Evolutionary conservation across 2,888 invertebrate species (phyloP).

Genomic region (Cantharis flavilabris): DNA sequence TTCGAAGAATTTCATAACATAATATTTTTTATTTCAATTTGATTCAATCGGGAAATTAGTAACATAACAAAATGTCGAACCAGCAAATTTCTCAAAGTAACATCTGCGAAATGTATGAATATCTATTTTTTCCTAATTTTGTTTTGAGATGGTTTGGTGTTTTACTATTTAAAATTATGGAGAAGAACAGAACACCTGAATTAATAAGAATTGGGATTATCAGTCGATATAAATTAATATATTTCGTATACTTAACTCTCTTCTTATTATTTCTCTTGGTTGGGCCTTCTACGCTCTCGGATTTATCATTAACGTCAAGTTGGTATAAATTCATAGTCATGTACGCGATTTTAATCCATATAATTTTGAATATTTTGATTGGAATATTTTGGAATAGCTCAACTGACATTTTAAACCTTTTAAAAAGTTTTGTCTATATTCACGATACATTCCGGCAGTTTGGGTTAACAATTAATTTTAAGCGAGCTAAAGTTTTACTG

Average conservation of each 20-base stretch:
- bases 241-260: background rate
- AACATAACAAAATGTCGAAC: background rate
- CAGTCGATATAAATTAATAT: background rate
- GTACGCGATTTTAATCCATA: background rate
- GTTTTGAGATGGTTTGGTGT: background rate
- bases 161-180: background rate
- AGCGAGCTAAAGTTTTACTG: background rate
- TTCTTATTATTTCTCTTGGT: background rate
- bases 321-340: background rate
- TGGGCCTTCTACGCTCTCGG: accelerated
- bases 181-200: background rate
- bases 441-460: background rate
- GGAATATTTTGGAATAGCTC: background rate
- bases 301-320: background rate
- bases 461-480: background rate
- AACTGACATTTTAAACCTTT: background rate
- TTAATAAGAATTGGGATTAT: background rate
- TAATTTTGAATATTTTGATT: background rate
- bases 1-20: no score
- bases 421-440: background rate
- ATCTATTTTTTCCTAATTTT: background rate
- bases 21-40: no score
- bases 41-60: background rate
- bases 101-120: background rate
- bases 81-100: background rate